Base-by-base conservation (phyloP, 2,797 vertebrate genomes). In the Podargus strigoides region DNA sequence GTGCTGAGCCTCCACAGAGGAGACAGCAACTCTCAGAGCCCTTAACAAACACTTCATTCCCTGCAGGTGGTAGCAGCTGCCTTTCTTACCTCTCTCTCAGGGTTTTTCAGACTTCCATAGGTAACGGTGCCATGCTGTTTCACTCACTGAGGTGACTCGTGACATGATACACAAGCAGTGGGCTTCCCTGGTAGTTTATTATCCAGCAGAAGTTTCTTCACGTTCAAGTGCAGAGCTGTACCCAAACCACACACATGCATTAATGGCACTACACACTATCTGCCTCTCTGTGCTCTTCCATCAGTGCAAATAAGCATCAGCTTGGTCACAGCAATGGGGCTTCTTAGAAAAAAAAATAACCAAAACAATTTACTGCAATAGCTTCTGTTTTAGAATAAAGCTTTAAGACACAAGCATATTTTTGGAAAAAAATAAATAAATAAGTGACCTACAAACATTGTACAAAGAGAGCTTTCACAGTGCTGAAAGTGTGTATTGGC, bases 241-340 rank as follows among this genome's bases (percentile, higher is more conserved):
- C 8, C 28, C 9, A 64, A 34, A 32, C 12, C 22, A 36, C 32
- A 32, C 14, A 7, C 0, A 0, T 15, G 10, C n/a, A 14, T 7
- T 32, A 28, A 49, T 37, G 39, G 37, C 17, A 37, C 39, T 23
- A 53, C 2, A 2, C 0, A 0, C 21, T 70, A 32, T 34, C 10
- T 17, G 8, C 46, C 2, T 5, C 10, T 12, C 44, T 72, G 23
- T 50, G 44, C 23, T 64, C 23, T 64, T 82, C 32, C 8, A 36
- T n/a, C n/a, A 26, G 14, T 10, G 30, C 8, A 34, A 52, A 36
- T 32, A 49, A 83, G 15, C 24, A 73, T 32, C 52, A 79, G 41
- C 28, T 90, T 60, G 24, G 58, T 52, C 75, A 56, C 17, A 76
- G 59, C 32, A 39, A 50, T 24, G 24, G 34, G 15, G 3, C 30